phyloP scores from a whole-genome alignment of 2,113 vertebrate genomes.

The Benitochromis conjunctus region DNA sequence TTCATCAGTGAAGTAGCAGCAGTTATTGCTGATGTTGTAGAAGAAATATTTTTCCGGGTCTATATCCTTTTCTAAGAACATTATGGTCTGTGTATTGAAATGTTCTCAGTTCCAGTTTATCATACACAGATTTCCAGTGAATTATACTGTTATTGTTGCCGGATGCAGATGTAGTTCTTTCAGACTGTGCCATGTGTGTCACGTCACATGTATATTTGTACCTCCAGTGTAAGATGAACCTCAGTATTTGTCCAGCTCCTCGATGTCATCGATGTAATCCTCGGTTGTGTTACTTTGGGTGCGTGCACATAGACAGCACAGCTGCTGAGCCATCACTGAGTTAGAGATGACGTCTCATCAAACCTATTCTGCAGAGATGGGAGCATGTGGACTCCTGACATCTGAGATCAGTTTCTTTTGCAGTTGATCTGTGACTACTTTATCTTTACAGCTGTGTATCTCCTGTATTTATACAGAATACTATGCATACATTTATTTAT shows the following conservation, averaged over 20 bases:
- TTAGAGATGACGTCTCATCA: background rate
- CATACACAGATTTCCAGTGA: background rate
- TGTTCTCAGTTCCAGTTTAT: background rate
- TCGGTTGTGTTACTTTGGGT: background rate
- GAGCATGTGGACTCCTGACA: too few species aligned
- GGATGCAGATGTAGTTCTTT: background rate
- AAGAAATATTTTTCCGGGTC: too few species aligned
- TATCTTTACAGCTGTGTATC: background rate
- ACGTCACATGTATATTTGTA: background rate
- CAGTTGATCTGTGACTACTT: too few species aligned
- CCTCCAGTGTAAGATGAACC: background rate
- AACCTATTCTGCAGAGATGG: background rate
- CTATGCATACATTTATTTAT: too few species aligned
- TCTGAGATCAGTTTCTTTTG: too few species aligned
- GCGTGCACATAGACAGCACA: background rate
- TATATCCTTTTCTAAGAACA: too few species aligned
- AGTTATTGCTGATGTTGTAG: too few species aligned
- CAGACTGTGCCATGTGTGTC: fast-evolving
- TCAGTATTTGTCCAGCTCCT: background rate
- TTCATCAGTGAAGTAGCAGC: too few species aligned
- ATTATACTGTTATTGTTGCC: background rate
- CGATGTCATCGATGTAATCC: background rate
- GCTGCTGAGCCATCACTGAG: too few species aligned
- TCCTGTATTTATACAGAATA: background rate
- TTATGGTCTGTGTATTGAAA: background rate